Evolutionary conservation across 2,113 vertebrate species (phyloP).

Genomic region (Gorilla gorilla): DNA sequence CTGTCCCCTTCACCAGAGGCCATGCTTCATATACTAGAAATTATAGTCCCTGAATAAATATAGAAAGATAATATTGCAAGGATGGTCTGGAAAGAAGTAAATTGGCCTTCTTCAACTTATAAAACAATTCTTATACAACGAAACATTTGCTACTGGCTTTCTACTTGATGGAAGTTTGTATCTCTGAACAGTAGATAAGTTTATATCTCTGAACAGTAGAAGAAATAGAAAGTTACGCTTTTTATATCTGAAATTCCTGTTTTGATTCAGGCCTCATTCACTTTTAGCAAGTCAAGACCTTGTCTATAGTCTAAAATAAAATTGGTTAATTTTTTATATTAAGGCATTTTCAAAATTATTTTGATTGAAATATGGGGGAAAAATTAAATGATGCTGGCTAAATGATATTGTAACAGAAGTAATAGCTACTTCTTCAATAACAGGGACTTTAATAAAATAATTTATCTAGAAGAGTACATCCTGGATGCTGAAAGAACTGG

Average conservation of each 20-base stretch:
- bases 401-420: not conserved
- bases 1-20: not conserved
- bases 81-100: not conserved
- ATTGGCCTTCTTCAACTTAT: not conserved
- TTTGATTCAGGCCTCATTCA: not conserved
- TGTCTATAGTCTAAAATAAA: not conserved
- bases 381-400: not conserved
- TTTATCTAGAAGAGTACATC: not conserved
- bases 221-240: not conserved
- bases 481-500: not conserved
- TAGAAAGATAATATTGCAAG: not conserved
- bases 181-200: not conserved
- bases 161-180: not conserved
- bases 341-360: not conserved
- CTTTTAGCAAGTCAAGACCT: not conserved
- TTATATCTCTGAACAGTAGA: not conserved
- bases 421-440: not conserved
- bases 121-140: not conserved
- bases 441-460: not conserved
- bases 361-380: not conserved
- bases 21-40: not conserved
- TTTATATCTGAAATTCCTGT: not conserved
- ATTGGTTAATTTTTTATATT: not conserved
- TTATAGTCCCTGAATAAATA: not conserved
- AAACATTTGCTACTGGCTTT: not conserved